Base-by-base conservation (phyloP, 2,797 vertebrate species). In the Dicrostonyx torquatus region DNA sequence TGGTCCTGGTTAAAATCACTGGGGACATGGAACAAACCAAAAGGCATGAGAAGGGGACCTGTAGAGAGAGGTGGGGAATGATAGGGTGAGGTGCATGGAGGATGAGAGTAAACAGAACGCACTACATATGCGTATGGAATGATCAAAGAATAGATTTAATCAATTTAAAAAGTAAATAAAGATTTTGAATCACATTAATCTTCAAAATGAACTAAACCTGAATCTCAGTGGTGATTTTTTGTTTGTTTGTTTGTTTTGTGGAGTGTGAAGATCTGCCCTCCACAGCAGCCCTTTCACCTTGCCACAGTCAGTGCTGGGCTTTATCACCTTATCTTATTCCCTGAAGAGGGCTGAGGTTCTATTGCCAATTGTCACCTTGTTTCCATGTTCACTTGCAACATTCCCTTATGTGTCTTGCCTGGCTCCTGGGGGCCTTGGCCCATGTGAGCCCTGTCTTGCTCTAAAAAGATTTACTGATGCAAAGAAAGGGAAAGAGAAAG, bases 401-500 rank as follows among this genome's bases (percentile, higher is more conserved):
- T 87, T 53, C 78, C 34, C 87, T 91, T 55, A 4, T 77, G 58
- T n/a, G 20, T 53, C 22, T 43, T 89, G 60, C 37, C 62, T 79
- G 64, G 43, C 37, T 94, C 79, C 50, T 34, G 15, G 79, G 43
- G 55, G 55, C 31, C 75, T 89, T 58, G 73, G 58, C 29, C 2
- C 55, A 60, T 53, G 40, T 48, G 45, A 84, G 89, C 24, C 17
- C 18, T 15, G 7, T 68, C 50, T 95, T 95, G 93, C n/a, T 64
- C 72, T 45, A 9, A 90, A 43, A 88, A 91, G 80, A 86, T 75
- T 91, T 83, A 89, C 45, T 87, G 29, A 53, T 29, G 14, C 14
- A 9, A 96, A 92, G 55, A 92, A 87, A 94, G 60, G 20, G 89
- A 40, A 93, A 88, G 64, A 86, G 91, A 93, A 91, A 90, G 62